Conservation (phyloP, 2,888 invertebrate species). For the Blastobasis lacticolella region DNA sequence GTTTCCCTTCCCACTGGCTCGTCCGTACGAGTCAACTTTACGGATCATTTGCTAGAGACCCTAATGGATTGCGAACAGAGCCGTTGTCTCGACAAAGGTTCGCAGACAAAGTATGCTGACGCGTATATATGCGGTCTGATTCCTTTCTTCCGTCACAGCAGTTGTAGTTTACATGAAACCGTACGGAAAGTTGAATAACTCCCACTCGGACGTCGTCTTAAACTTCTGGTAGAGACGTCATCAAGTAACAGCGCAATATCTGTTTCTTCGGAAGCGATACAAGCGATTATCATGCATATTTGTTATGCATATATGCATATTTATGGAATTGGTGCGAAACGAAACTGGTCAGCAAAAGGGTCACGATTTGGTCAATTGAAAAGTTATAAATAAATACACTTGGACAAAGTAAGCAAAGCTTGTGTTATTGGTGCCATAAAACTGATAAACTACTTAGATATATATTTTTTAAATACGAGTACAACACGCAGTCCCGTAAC, state of each 20-base stretch:
- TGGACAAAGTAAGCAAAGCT: too few species aligned
- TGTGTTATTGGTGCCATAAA: too few species aligned
- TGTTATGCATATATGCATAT: too few species aligned
- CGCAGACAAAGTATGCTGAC: constrained; percentile 39
- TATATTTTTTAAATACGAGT: too few species aligned
- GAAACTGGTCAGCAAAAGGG: too few species aligned
- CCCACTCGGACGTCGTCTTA: not conserved
- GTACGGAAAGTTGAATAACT: not conserved
- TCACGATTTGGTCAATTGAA: too few species aligned
- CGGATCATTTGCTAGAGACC: constrained; percentile 55
- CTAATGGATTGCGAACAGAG: constrained; percentile 64
- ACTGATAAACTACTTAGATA: too few species aligned
- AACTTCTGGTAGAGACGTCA: not conserved
- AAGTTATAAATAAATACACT: too few species aligned
- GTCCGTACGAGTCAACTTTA: constrained; percentile 51
- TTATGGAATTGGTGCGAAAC: too few species aligned
- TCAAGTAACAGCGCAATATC: not conserved
- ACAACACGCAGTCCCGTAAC: too few species aligned
- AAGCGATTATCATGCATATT: too few species aligned
- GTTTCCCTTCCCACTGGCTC: not conserved
- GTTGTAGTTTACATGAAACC: constrained; percentile 7
- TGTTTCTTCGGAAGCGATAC: too few species aligned
- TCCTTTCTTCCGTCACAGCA: constrained; percentile 21
- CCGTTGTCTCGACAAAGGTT: constrained; percentile 56
- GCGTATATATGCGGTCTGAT: constrained; percentile 26